phyloP scores from a whole-genome alignment of 1,140 invertebrate genomes.

The Mactra quadrangularis region DNA sequence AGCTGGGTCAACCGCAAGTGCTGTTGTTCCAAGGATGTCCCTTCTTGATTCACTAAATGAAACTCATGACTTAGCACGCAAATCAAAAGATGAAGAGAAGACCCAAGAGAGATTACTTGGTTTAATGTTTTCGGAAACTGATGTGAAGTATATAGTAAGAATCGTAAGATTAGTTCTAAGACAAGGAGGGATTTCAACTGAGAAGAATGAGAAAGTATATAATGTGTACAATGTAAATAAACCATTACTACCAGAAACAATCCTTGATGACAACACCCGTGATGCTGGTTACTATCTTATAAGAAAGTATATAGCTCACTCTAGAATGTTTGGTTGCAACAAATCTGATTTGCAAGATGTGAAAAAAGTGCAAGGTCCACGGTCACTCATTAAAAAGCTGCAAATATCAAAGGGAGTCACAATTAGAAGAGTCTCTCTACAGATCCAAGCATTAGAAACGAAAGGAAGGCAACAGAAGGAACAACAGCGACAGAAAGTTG shows the following conservation, averaged over 20 bases:
- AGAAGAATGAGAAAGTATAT: neutral
- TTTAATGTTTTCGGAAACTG: neutral
- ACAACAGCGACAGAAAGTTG: conserved; percentile 25
- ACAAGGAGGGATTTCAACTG: neutral
- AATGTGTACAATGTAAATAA: conserved; percentile 24
- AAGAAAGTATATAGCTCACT: neutral
- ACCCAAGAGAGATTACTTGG: neutral
- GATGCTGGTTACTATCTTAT: conserved; percentile 39
- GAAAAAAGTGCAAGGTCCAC: conserved; percentile 24
- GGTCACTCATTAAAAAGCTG: conserved; percentile 15
- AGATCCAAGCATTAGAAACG: neutral
- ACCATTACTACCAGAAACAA: neutral
- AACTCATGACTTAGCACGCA: neutral
- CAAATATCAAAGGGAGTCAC: conserved; percentile 45
- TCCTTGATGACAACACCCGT: conserved; percentile 25
- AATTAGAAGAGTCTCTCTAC: neutral
- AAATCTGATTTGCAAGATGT: conserved; percentile 25
- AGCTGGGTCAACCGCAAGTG: neutral
- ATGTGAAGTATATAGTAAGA: conserved; percentile 1
- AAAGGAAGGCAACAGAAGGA: conserved; percentile 1
- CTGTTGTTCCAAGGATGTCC: conserved; percentile 34
- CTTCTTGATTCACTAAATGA: conserved; percentile 11
- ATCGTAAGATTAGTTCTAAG: conserved; percentile 2
- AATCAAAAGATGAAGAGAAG: neutral
- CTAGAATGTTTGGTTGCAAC: conserved; percentile 1